Evolutionary conservation across 2,113 vertebrate species (phyloP).

Genomic region (Odobenus rosmarus): DNA sequence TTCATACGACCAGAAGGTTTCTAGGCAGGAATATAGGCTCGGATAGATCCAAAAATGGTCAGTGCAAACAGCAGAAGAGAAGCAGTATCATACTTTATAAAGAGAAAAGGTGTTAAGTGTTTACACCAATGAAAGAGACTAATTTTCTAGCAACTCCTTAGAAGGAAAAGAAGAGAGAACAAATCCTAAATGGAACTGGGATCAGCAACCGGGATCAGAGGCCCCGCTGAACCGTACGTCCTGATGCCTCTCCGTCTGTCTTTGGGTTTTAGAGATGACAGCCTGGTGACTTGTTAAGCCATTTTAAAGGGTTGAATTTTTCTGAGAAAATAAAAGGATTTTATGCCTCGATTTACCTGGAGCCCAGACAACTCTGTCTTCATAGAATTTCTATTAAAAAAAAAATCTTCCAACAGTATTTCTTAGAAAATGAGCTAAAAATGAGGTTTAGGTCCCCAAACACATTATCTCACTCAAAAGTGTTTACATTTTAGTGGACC

Average conservation of each 20-base stretch:
- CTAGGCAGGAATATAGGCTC: neutral
- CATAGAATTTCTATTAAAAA: slow-evolving; percentile 7
- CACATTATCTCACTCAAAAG: neutral
- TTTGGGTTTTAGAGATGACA: neutral
- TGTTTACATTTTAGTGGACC: neutral
- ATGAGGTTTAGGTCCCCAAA: neutral
- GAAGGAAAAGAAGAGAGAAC: neutral
- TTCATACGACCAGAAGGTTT: neutral
- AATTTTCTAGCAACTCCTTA: neutral
- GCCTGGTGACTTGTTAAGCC: neutral
- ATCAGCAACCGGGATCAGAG: neutral
- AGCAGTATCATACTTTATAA: neutral
- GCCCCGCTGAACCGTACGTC: neutral
- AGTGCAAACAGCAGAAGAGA: neutral
- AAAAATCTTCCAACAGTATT: neutral
- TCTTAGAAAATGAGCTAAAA: neutral
- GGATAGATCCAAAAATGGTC: neutral
- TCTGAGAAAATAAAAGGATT: slow-evolving; percentile 33
- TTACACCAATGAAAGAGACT: neutral
- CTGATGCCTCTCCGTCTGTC: neutral
- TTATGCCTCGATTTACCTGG: slow-evolving; percentile 1
- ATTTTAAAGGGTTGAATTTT: slow-evolving; percentile 27
- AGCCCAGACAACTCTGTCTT: neutral
- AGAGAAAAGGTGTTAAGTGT: neutral
- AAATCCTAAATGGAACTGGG: neutral